Percentiles rank a stretch among this genome's conserved stretches.
These are phyloP conservation scores for Masticophis lateralis DNA, from an alignment of 2,797 vertebrate species.

Conservation along the genomic window DNA sequence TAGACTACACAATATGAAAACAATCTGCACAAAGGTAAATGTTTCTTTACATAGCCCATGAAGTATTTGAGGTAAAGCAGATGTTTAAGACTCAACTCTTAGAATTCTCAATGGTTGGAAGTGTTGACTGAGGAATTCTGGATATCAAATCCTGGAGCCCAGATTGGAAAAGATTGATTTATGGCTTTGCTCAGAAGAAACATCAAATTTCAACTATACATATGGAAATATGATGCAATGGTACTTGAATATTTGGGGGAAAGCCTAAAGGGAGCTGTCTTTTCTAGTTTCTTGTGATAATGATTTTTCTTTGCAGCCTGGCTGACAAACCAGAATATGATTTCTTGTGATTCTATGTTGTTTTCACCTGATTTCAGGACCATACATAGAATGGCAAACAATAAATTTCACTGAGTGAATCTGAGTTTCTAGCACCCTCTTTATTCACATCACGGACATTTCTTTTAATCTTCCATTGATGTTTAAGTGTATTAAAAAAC, in stretches of 20 bases:
- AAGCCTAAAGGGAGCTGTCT: background rate
- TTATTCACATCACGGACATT: background rate
- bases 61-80: constrained; percentile 16
- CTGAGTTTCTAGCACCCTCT: background rate
- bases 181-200: background rate
- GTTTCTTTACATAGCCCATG: background rate
- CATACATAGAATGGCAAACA: background rate
- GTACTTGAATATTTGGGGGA: background rate
- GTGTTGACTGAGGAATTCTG: background rate
- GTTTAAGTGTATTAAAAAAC: background rate
- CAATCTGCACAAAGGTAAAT: constrained; percentile 82
- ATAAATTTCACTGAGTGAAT: background rate
- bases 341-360: background rate
- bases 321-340: background rate
- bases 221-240: background rate
- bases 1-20: constrained; percentile 87
- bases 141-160: background rate
- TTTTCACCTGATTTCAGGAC: background rate
- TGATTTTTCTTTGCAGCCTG: background rate
- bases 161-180: background rate
- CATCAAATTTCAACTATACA: background rate
- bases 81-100: background rate
- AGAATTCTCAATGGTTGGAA: background rate
- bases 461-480: background rate
- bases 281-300: background rate